Base-by-base conservation (phyloP, 30 jellyfish, hydroid and myxozoan genomes). In the Pseudorhiza aurosa region DNA sequence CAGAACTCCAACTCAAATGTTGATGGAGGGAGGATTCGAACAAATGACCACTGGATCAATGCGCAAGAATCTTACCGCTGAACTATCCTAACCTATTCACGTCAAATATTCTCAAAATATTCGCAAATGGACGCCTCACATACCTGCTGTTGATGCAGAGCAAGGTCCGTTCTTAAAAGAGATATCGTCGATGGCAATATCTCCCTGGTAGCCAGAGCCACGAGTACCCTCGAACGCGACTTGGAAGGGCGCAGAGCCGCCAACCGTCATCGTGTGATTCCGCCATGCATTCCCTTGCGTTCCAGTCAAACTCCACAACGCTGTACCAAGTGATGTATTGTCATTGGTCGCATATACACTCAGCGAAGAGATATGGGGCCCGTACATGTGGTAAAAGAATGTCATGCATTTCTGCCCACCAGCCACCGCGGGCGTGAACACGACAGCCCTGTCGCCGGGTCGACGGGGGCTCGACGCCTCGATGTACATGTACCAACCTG, bases 301-400 rank as follows among this genome's bases (percentile, higher is more conserved):
- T 35, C 94, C 94, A 11, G 59, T 82, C 65, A 72, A 71, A 9
- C 84, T 42, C 95, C 95, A 89, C 28, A 89, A 26, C 27, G 97
- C 75, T n/a, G 82, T 32, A 1, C 96, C 87, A 22, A 82, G 79
- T 6, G 75, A 72, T 17, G 74, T 77, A 35, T 72, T 79, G 55
- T 95, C 71, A 42, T 81, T 53, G 9, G 77, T 72, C 8, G 74
- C 80, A 76, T 72, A 82, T 17, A 89, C 85, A 26, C 37, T 63
- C 73, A 89, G 68, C 15, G 96, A 31, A 21, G 88, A 96, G n/a
- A 89, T 65, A 65, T 82, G 89, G 0, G 97, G 97, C 14, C 97
- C 97, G 75, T 81, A 89, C 97, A 89, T 89, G 72, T 89, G 97
- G 37, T 81, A 89, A 81, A 90, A 89, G 86, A 89, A 89, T 19